phyloP scores from a whole-genome alignment of 2,888 invertebrate genomes.

The Thymelicus acteon region DNA sequence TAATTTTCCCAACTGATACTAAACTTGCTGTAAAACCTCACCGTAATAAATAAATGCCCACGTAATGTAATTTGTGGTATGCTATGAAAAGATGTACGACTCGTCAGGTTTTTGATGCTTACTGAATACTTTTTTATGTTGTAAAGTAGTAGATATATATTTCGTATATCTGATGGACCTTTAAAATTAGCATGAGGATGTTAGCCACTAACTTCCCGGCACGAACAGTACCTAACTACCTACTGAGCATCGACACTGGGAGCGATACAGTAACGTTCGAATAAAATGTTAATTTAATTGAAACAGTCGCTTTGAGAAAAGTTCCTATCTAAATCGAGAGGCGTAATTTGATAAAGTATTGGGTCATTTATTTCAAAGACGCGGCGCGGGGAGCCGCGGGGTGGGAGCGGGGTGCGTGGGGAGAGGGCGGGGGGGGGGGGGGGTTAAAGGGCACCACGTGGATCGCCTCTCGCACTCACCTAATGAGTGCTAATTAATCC shows the following conservation, averaged over 20 bases:
- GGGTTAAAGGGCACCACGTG: not conserved
- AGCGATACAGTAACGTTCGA: slow-evolving; percentile 20
- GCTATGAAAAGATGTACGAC: too few species aligned
- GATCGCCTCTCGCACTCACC: slow-evolving; percentile 17
- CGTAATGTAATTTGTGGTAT: too few species aligned
- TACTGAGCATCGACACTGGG: slow-evolving; percentile 28
- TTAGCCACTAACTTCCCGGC: slow-evolving; percentile 24
- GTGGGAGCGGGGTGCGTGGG: too few species aligned
- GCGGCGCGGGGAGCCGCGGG: not conserved
- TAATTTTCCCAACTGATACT: too few species aligned
- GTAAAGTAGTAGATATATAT: not conserved
- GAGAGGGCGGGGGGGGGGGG: not conserved
- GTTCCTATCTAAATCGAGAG: slow-evolving; percentile 39
- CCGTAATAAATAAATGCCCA: too few species aligned
- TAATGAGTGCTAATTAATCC: slow-evolving; percentile 21
- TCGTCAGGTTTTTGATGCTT: too few species aligned
- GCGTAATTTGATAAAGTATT: slow-evolving; percentile 40
- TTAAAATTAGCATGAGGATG: slow-evolving; percentile 27
- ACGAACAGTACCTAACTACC: slow-evolving; percentile 6
- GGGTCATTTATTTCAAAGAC: slow-evolving; percentile 30
- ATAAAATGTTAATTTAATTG: slow-evolving; percentile 45
- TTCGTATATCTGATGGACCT: not conserved
- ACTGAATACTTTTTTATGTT: too few species aligned
- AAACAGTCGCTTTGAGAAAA: slow-evolving; percentile 41
- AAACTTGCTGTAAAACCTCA: too few species aligned